Evolutionary conservation across 2,113 vertebrate genomes (phyloP).

Genomic region (Ploceus nigricollis): DNA sequence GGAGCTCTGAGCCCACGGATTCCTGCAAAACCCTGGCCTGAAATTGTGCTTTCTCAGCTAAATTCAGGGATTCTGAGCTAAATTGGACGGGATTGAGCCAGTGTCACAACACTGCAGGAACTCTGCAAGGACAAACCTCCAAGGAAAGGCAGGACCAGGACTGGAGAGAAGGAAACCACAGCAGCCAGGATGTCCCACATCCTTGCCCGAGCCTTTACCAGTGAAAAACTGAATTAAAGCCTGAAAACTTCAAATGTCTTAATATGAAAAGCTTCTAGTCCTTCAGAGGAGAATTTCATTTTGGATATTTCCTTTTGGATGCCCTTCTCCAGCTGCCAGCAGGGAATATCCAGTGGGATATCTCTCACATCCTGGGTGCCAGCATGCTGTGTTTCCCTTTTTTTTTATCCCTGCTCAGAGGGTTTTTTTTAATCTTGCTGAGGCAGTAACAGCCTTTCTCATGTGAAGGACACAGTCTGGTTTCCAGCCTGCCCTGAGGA

Average conservation of each 20-base stretch:
- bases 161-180: background rate
- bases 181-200: background rate
- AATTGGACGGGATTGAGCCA: rapidly evolving
- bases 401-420: background rate
- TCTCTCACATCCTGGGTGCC: background rate
- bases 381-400: background rate
- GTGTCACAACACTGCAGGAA: background rate
- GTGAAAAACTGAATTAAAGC: background rate
- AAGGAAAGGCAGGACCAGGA: background rate
- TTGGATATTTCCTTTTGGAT: background rate
- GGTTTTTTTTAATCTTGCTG: background rate
- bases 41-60: rapidly evolving
- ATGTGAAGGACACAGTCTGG: background rate
- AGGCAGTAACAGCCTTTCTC: background rate
- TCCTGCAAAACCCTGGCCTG: background rate
- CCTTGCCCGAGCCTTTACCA: background rate
- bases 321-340: background rate
- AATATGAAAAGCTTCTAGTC: background rate
- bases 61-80: background rate
- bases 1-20: background rate
- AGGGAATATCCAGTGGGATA: background rate
- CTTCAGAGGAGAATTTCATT: background rate
- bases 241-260: background rate
- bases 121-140: background rate
- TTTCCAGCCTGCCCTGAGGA: background rate